These are phyloP conservation scores for Willowsia nigromaculata DNA, from an alignment of 2,888 invertebrate genomes.

Conservation along the genomic window DNA sequence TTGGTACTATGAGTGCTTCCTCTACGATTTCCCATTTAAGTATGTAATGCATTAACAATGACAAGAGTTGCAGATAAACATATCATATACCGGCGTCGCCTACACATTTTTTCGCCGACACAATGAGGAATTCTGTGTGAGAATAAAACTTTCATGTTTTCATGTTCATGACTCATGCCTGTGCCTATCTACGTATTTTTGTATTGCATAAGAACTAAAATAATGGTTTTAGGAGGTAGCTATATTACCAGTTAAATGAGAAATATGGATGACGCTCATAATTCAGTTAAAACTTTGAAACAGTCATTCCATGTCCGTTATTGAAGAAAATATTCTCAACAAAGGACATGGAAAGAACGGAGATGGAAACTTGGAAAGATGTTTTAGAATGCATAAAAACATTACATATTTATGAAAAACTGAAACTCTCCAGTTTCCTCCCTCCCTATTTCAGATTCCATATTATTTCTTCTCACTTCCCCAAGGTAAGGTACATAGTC, in stretches of 20 bases:
- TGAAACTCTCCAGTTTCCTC: constrained; percentile 21
- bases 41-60: neutral
- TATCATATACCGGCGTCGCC: neutral
- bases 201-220: neutral
- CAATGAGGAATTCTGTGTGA: neutral
- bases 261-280: neutral
- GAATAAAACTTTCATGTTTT: neutral
- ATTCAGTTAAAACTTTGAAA: constrained; percentile 22
- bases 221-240: neutral
- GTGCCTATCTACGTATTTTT: neutral
- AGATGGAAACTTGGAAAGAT: neutral
- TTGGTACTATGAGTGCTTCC: too few species aligned
- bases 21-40: neutral
- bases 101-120: neutral
- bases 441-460: neutral
- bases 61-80: too few species aligned
- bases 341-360: neutral
- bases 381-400: constrained; percentile 54
- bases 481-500: too few species aligned
- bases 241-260: neutral
- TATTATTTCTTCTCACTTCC: neutral
- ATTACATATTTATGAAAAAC: constrained; percentile 48
- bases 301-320: too few species aligned
- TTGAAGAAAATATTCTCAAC: neutral
- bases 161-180: neutral